Base-by-base conservation (phyloP, 2,797 vertebrate genomes). In the Apodemus agrarius region DNA sequence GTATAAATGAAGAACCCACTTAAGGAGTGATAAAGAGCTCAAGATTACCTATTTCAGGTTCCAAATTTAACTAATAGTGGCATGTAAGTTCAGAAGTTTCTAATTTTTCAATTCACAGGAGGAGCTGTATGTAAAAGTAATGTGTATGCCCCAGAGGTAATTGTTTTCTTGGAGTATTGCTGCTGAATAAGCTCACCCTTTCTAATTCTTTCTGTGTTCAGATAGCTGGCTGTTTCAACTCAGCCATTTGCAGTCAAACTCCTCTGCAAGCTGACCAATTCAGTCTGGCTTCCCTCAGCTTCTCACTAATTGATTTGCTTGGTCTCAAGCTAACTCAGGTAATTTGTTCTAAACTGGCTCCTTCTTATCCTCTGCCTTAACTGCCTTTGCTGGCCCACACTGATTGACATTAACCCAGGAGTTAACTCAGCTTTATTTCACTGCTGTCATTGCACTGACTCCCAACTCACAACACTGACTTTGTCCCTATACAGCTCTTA, bases 81-180 rank as follows among this genome's bases (percentile, higher is more conserved):
- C 54, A 91, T 61, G 22, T 87, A 91, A 67, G 9, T n/a, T 79
- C 82, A 83, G 82, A 95, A 88, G 29, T 82, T 91, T 95, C 26
- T 82, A 90, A 84, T 63, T 69, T 89, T 85, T 63, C 54, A 63
- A 57, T 46, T 69, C 49, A 92, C 3, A 89, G 81, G 22, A 59
- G 43, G 81, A 69, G 40, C 14, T 69, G 6, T 76, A 59, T 61
- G 37, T 69, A n/a, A 69, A 69, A n/a, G 34, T n/a, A 69, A 69
- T 5, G n/a, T 69, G 16, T 67, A 34, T 67, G n/a, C 67, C n/a
- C 67, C 16, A 69, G 16, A 69, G 19, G 34, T 1, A n/a, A 69
- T 69, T n/a, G 2, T 69, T 69, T 34, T n/a, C 67, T n/a, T 69
- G 7, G 34, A 69, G 31, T 69, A 69, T 69, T 8, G 17, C 34